These are phyloP conservation scores for Motacilla tschutschensis DNA, from an alignment of 2,113 vertebrate species.

Conservation along the genomic window DNA sequence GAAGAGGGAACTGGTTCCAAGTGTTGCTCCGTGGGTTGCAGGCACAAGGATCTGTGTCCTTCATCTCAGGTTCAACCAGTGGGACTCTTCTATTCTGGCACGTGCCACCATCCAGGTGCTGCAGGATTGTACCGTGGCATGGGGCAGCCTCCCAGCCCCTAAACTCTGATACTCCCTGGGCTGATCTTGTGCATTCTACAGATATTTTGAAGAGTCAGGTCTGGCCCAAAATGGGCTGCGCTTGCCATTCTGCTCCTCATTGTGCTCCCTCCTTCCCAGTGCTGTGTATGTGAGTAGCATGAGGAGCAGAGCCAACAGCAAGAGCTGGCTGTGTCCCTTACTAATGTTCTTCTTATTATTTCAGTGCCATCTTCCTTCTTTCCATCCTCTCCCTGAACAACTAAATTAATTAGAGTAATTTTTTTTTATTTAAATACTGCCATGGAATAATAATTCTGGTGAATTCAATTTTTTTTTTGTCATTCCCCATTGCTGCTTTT, in stretches of 20 bases:
- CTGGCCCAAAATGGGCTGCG: background rate
- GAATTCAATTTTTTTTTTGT: background rate
- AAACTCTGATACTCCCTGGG: background rate
- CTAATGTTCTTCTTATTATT: conserved; percentile 35
- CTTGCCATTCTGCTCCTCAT: background rate
- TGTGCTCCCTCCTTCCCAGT: background rate
- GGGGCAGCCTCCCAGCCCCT: background rate
- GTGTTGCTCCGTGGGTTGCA: background rate
- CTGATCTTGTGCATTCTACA: background rate
- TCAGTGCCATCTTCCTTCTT: conserved; percentile 28
- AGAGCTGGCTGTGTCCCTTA: background rate
- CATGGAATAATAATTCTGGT: conserved; percentile 13
- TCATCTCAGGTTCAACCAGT: background rate
- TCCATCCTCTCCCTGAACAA: conserved; percentile 22
- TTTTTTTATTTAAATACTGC: conserved; percentile 21
- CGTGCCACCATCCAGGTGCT: accelerated
- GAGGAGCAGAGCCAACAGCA: background rate
- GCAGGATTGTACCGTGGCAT: accelerated
- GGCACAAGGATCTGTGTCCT: background rate
- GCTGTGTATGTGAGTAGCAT: background rate
- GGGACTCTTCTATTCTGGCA: background rate
- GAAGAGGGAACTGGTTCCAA: background rate
- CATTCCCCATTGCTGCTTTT: conserved; percentile 2
- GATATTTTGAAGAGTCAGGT: background rate
- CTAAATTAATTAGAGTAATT: conserved; percentile 46